These are phyloP conservation scores for Lates japonicus DNA, from an alignment of 2,797 vertebrate genomes.

Conservation along the genomic window DNA sequence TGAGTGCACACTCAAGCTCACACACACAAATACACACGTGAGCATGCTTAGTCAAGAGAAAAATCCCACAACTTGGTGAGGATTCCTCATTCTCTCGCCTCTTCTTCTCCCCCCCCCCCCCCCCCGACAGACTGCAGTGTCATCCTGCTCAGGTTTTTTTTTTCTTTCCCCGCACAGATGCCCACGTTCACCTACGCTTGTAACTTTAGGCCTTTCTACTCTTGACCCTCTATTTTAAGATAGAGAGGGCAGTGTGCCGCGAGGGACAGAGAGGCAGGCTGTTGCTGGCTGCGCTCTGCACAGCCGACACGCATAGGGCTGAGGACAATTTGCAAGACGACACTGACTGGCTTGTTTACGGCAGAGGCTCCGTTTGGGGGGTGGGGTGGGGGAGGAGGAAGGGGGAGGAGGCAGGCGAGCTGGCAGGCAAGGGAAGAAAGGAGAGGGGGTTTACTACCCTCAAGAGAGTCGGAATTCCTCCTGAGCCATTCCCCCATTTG, in stretches of 20 bases:
- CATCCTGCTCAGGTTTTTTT: constrained; percentile 47
- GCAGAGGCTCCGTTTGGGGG: constrained; percentile 71
- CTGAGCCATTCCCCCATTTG: constrained; percentile 87
- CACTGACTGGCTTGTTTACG: constrained; percentile 78
- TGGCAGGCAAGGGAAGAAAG: constrained; percentile 61
- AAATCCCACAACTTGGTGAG: constrained; percentile 69
- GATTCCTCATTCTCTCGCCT: constrained; percentile 62
- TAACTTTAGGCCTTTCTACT: constrained; percentile 70
- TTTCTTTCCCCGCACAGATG: constrained; percentile 22
- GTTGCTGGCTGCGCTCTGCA: constrained; percentile 58
- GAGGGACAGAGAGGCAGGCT: constrained; percentile 63
- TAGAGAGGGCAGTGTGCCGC: constrained; percentile 71
- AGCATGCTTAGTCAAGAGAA: constrained; percentile 65
- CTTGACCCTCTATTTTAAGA: constrained; percentile 81
- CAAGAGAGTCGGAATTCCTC: constrained; percentile 86
- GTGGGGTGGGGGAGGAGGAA: constrained; percentile 47
- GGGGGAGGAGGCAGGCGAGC: constrained; percentile 45
- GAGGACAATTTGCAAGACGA: constrained; percentile 73
- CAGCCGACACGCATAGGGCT: constrained; percentile 38
- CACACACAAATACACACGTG: constrained; percentile 32
- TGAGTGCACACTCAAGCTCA: constrained; percentile 22
- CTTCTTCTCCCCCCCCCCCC: constrained; percentile 32
- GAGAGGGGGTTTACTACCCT: constrained; percentile 82
- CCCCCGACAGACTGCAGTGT: constrained; percentile 65
- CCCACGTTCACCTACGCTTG: constrained; percentile 66